Percentiles rank a stretch among this genome's conserved stretches.
phyloP scores from a whole-genome alignment of 1,140 invertebrate species.

The Pararge aegeria region DNA sequence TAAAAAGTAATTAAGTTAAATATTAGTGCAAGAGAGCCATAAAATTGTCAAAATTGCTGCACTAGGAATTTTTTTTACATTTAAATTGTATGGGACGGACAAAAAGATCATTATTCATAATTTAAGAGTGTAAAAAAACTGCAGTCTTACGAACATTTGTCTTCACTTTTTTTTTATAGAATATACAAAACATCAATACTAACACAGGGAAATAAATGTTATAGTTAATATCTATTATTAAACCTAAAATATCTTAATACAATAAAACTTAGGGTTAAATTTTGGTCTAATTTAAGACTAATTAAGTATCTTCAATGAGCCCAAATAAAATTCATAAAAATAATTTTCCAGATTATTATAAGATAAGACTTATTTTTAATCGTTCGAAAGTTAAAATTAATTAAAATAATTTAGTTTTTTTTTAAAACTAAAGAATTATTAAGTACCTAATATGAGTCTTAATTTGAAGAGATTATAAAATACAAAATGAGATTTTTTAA shows the following conservation, averaged over 20 bases:
- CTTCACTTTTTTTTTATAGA: background rate
- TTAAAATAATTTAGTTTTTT: no score
- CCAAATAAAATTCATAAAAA: slow-evolving; percentile 3
- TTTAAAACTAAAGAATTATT: no score
- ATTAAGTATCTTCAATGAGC: slow-evolving; percentile 67
- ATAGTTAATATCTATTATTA: no score
- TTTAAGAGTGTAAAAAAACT: slow-evolving; percentile 7
- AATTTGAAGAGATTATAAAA: no score
- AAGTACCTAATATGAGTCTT: no score
- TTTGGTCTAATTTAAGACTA: slow-evolving; percentile 23
- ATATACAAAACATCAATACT: slow-evolving; percentile 2
- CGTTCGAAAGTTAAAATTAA: no score
- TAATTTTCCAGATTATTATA: background rate
- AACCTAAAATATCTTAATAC: slow-evolving; percentile 1
- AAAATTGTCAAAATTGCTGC: background rate
- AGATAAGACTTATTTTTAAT: no score
- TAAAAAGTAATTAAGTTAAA: slow-evolving; percentile 15
- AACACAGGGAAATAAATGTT: no score
- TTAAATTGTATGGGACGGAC: slow-evolving; percentile 39
- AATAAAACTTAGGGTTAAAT: slow-evolving; percentile 13
- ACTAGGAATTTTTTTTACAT: background rate
- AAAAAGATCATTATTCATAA: background rate
- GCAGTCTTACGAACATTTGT: slow-evolving; percentile 24
- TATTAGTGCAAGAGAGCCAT: slow-evolving; percentile 39
- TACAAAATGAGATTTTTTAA: no score